phyloP scores from a whole-genome alignment of 2,113 vertebrate species.

The Struthio camelus region DNA sequence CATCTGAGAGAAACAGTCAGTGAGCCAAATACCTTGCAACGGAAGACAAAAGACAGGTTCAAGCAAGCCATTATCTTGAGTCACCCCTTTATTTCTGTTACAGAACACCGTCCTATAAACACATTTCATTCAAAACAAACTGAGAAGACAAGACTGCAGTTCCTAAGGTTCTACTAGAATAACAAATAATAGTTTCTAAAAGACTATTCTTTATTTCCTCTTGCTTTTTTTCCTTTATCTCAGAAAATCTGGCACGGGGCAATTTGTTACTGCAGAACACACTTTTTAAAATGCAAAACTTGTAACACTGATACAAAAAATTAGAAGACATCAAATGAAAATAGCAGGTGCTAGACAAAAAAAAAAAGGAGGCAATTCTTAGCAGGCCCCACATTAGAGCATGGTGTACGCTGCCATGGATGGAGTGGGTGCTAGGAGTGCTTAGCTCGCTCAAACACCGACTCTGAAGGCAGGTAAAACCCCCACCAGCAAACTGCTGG shows the following conservation, averaged over 20 bases:
- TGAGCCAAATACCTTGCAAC: not conserved
- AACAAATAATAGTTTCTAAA: not conserved
- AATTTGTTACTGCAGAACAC: not conserved
- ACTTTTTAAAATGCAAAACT: not conserved
- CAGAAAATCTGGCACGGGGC: not conserved
- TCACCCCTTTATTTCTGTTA: not conserved
- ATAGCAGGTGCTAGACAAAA: not conserved
- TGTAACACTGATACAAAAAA: not conserved
- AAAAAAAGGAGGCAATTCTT: too few species aligned
- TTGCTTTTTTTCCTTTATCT: fast-evolving
- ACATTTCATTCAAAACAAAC: not conserved
- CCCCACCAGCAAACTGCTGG: too few species aligned
- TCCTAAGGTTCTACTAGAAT: not conserved
- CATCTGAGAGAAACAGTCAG: not conserved
- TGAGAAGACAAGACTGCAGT: not conserved
- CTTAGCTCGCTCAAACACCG: too few species aligned
- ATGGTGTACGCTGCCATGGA: too few species aligned
- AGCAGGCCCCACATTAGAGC: too few species aligned
- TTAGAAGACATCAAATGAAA: not conserved
- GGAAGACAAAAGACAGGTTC: not conserved
- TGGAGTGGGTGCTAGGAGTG: too few species aligned
- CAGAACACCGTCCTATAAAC: not conserved
- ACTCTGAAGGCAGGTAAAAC: too few species aligned
- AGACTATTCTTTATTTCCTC: not conserved
- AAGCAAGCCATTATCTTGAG: conserved; percentile 17